A percentile compares a stretch with the other conserved stretches of the same genome.
Conservation (phyloP, 2,888 invertebrate genomes). For the Allygus modestus region DNA sequence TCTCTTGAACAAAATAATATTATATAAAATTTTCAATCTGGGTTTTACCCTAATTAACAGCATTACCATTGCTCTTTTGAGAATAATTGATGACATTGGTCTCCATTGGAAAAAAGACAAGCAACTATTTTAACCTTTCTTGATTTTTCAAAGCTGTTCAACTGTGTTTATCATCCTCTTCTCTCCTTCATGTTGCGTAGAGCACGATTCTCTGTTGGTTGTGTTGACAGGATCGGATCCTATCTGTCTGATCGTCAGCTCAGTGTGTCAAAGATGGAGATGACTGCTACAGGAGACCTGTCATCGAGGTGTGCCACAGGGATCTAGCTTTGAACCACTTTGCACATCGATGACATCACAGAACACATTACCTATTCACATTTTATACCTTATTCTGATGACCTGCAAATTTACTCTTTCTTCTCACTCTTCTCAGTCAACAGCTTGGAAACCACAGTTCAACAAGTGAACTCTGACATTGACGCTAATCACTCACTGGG, state of each 20-base stretch:
- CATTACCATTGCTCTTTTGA: slow-evolving; percentile 15
- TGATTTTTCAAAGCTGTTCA: slow-evolving; percentile 12
- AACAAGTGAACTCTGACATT: slow-evolving; percentile 27
- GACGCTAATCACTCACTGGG: slow-evolving; percentile 16
- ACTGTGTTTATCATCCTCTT: slow-evolving; percentile 36
- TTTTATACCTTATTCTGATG: slow-evolving; percentile 55
- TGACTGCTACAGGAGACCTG: slow-evolving; percentile 6
- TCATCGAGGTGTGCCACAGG: slow-evolving; percentile 32
- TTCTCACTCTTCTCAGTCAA: not conserved
- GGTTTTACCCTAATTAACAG: not conserved
- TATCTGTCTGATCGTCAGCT: slow-evolving; percentile 48
- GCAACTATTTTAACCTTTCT: slow-evolving; percentile 3
- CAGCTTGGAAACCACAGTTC: not conserved
- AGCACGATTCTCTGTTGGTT: slow-evolving; percentile 4
- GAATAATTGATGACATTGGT: slow-evolving; percentile 10
- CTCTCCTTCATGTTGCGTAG: not conserved
- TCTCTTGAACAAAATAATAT: not conserved
- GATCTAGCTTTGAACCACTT: slow-evolving; percentile 12
- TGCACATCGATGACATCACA: slow-evolving; percentile 25
- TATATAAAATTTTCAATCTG: not conserved
- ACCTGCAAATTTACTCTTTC: slow-evolving; percentile 49
- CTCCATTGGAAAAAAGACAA: not conserved
- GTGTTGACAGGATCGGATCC: slow-evolving; percentile 2
- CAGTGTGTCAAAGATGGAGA: slow-evolving; percentile 37
- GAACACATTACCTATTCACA: not conserved